Base-by-base conservation (phyloP, 2,797 vertebrate genomes). In the Adrianichthys oophorus region DNA sequence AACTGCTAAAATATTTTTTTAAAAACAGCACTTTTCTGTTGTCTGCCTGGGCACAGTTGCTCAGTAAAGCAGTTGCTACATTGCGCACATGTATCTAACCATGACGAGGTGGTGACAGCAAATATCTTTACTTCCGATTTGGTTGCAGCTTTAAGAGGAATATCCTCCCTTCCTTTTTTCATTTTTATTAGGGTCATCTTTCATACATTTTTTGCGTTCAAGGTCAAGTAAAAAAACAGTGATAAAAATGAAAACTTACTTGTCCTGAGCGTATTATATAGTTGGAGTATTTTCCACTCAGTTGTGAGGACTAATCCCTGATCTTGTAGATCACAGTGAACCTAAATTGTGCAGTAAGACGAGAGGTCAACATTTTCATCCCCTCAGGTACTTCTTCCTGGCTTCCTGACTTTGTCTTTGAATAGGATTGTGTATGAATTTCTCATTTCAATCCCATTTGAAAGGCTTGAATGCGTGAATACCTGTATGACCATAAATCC, bases 401-500 rank as follows among this genome's bases (percentile, higher is more conserved):
- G 74, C 74, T 52, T 41, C 56, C 58, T 83, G 79, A 85, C 82
- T 78, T 79, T 82, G 62, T 54, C 55, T 32, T 59, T 55, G 56
- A 72, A 66, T 59, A 48, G 5, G 0, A 4, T 41, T 21, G 13
- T 29, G 44, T 44, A 54, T 67, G 68, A 74, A 78, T 59, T 70
- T 79, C 79, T 59, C 19, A 21, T 21, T 21, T 21, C 19, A 21
- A 45, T 46, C 75, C 82, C 82, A 85, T 61, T 47, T 1, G 14
- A 54, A 47, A 59, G 7, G 52, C 60, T 66, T 73, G n/a, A n/a
- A 53, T 58, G 40, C 5, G 53, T 37, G 63, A 78, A 76, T 77
- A 86, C 74, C 80, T 88, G 80, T 70, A 49, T 18, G 23, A 70
- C 73, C 49, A 16, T 85, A 84, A 85, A 85, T 89, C 76, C 68